Evolutionary conservation across 2,113 vertebrate genomes (phyloP).

Genomic region (Oryzias curvinotus): DNA sequence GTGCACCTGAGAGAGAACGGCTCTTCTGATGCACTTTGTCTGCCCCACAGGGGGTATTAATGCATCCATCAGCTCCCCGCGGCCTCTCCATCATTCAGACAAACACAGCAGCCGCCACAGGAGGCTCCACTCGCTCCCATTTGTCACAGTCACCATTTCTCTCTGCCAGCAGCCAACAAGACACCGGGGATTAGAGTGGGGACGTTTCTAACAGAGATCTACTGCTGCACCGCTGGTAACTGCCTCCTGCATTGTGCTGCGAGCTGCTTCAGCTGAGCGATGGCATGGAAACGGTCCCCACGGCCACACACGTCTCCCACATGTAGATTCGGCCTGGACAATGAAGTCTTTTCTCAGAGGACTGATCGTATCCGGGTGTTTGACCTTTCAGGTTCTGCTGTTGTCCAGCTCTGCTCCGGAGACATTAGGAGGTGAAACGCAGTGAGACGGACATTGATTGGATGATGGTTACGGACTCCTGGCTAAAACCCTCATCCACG

Average conservation of each 20-base stretch:
- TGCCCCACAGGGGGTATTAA: conserved; percentile 22
- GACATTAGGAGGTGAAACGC: conserved; percentile 39
- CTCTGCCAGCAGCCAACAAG: conserved; percentile 48
- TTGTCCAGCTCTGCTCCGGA: conserved; percentile 14
- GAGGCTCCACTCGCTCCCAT: conserved; percentile 38
- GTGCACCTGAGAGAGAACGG: conserved; percentile 2
- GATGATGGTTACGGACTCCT: conserved; percentile 33
- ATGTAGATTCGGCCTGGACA: conserved; percentile 43
- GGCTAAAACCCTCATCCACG: conserved; percentile 27
- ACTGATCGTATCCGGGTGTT: conserved; percentile 25
- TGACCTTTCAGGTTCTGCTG: conserved; percentile 22
- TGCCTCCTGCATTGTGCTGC: conserved; percentile 38
- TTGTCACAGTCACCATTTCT: conserved; percentile 52
- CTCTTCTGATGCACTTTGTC: conserved; percentile 16
- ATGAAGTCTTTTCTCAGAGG: conserved; percentile 29
- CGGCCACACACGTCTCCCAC: conserved; percentile 50
- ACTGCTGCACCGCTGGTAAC: conserved; percentile 39
- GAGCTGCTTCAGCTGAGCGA: conserved; percentile 33
- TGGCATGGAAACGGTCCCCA: conserved; percentile 27
- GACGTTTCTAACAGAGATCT: conserved; percentile 48
- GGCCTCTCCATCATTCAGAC: conserved; percentile 38
- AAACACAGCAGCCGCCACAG: conserved; percentile 41
- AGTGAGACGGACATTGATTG: conserved; percentile 47
- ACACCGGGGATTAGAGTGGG: conserved; percentile 50
- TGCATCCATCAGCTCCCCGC: conserved; percentile 41